phyloP scores from a whole-genome alignment of 2,113 vertebrate genomes.

The Phalacrocorax brasilianus region DNA sequence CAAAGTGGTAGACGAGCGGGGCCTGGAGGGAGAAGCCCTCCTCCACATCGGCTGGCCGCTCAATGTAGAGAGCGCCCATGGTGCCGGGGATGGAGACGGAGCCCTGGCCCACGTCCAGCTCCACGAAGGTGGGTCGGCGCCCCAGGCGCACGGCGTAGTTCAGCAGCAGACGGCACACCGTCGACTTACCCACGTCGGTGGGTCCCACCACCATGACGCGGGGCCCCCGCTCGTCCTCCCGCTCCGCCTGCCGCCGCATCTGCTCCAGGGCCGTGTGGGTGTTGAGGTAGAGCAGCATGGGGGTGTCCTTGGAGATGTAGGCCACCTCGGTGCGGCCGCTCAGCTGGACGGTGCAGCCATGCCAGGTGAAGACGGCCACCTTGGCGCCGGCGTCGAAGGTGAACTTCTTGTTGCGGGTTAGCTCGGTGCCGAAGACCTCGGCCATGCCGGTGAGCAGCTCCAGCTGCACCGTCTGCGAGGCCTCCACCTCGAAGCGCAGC shows the following conservation, averaged over 20 bases:
- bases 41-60: constrained; percentile 94
- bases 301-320: constrained; percentile 94
- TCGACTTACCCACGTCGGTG: constrained; percentile 95
- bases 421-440: constrained; percentile 94
- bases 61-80: constrained; percentile 92
- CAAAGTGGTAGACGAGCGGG: constrained; percentile 97
- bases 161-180: constrained; percentile 80
- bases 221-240: constrained; percentile 92
- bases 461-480: constrained; percentile 86
- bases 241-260: constrained; percentile 94
- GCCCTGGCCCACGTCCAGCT: constrained; percentile 96
- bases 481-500: constrained; percentile 94
- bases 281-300: constrained; percentile 97
- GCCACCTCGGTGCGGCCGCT: constrained; percentile 94
- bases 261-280: constrained; percentile 95
- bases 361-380: constrained; percentile 97
- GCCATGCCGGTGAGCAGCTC: constrained; percentile 91
- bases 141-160: constrained; percentile 95
- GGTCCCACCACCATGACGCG: constrained; percentile 96
- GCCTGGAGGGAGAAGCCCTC: constrained; percentile 97
- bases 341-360: constrained; percentile 91
- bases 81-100: constrained; percentile 95
- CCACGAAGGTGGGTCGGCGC: constrained; percentile 93
- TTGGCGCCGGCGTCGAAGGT: constrained; percentile 92
- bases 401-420: constrained; percentile 96